Base-by-base conservation (phyloP, 2,888 invertebrate genomes). In the Malacosoma neustria region DNA sequence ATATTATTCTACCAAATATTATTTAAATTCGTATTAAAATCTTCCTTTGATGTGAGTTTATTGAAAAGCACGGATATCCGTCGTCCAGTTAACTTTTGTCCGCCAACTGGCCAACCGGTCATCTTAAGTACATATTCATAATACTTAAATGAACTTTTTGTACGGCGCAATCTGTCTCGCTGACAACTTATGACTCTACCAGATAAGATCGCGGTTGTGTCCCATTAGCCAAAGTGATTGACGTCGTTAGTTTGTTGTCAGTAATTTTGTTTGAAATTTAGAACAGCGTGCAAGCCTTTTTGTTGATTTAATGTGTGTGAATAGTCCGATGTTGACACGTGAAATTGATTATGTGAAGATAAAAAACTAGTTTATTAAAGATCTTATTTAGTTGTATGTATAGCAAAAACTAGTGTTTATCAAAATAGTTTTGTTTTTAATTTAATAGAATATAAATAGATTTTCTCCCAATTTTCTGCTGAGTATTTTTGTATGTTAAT, bases 181-280 rank as follows among this genome's bases (percentile, higher is more conserved):
- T 81, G 84, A 84, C 84, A 82, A 77, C 75, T 60, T 75, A 79
- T 73, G 72, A 69, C 51, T 56, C 52, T 43, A 36, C 38, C 22
- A 55, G 82, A 82, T 82, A 82, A 70, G 54, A 84, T 82, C 85
- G 52, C 57, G 58, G 22, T 62, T 67, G 72, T 68, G 62, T 60
- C 57, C 84, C 77, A 85, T 84, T 84, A 84, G 81, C 77, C 63
- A 72, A 72, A 73, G 69, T 82, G 84, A 85, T 82, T 80, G 85
- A 84, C 85, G 80, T 72, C 63, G 73, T 70, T 72, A 66, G 75
- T 75, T 71, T 75, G 74, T 80, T 80, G 77, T 75, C 62, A 75
- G 84, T 85, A 76, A 81, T 79, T 85, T 77, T 80, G 77, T 82
- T 81, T 79, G 76, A 80, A 72, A 81, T 75, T 61, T 75, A 68